Base-by-base conservation (phyloP, 2,888 invertebrate species). In the Scelioninae gen. 1 region DNA sequence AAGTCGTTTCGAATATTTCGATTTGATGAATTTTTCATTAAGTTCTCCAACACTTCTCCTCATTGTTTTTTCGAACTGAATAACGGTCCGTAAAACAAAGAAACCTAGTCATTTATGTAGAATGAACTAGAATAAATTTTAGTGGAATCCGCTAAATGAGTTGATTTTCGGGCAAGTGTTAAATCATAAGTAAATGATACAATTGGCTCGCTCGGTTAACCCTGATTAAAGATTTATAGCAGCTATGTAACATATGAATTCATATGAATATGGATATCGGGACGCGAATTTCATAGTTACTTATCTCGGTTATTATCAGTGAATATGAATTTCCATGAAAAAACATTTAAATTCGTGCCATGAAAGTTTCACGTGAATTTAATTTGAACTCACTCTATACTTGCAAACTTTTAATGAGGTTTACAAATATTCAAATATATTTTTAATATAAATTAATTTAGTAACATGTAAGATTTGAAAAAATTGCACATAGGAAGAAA, bases 21-120 rank as follows among this genome's bases (percentile, higher is more conserved):
- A 32, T 15, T 32, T 47, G 47, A 62, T 47, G 62, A 47, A 62
- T 62, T 32, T 62, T 62, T 62, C 62, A 62, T 62, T 62, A 47
- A 47, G 47, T 32, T 6, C 10, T 5, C n/a, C 62, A 7, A 47
- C 62, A 9, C 16, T 40, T 11, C 16, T 40, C 58, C 16, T 40
- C 58, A 58, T 58, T 58, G 58, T 58, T 40, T 58, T n/a, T 31
- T 58, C 40, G 23, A 40, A 23, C 40, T 58, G 23, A 58, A 58
- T 62, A 47, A 47, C 62, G 47, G 32, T 62, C 47, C 10, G 47
- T 2, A 15, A 15, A 16, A 47, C 34, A 47, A 62, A 62, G 62
- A 62, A 23, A 16, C 47, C 32, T 47, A 23, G n/a, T 32, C 62
- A 62, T 62, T 31, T 47, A 47, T 47, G 15, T 47, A 47, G 40